phyloP scores from a whole-genome alignment of 2,113 vertebrate species.

The Gavialis gangeticus region DNA sequence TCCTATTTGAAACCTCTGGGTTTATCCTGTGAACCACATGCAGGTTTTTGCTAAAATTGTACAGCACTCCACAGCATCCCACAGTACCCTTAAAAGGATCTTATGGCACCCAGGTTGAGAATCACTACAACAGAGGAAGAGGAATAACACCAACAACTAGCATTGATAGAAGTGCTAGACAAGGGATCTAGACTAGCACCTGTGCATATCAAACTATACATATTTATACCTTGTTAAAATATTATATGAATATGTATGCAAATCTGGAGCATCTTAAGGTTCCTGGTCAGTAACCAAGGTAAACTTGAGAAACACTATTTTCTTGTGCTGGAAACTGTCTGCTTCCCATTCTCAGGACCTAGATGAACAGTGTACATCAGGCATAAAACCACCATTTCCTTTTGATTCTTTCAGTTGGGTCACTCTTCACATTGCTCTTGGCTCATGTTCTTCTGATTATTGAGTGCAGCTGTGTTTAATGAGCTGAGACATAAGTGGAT shows the following conservation, averaged over 20 bases:
- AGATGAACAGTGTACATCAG: background rate
- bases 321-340: background rate
- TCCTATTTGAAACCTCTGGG: too few species aligned
- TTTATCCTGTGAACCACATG: too few species aligned
- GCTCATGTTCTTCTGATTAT: conserved; percentile 21
- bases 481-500: conserved; percentile 49
- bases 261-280: background rate
- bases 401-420: conserved; percentile 2
- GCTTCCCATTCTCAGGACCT: background rate
- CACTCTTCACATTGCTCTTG: conserved; percentile 6
- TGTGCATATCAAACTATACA: background rate
- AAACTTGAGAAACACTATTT: background rate
- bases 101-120: too few species aligned
- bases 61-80: too few species aligned
- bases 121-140: too few species aligned
- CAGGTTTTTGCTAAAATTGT: too few species aligned
- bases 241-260: background rate
- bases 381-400: background rate
- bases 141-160: too few species aligned
- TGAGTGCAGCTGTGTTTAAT: conserved; percentile 41
- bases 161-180: background rate
- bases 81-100: too few species aligned
- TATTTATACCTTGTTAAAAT: background rate
- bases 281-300: background rate
- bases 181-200: background rate